These are phyloP conservation scores for Eolophus roseicapilla DNA, from an alignment of 2,113 vertebrate genomes.

Conservation along the genomic window DNA sequence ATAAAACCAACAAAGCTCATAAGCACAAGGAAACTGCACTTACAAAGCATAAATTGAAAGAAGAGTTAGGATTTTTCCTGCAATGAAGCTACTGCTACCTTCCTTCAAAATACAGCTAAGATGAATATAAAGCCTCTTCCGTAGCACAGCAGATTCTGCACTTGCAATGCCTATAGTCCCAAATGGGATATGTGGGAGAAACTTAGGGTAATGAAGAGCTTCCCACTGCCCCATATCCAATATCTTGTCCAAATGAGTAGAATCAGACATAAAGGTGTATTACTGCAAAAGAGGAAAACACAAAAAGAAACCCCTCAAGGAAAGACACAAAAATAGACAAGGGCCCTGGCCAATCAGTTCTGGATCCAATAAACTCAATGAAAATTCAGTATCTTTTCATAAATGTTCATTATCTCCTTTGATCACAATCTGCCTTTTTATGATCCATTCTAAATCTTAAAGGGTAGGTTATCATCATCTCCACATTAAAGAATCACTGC, in stretches of 20 bases:
- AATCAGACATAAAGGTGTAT: not conserved
- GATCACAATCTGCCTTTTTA: not conserved
- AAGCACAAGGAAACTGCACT: not conserved
- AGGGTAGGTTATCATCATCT: not conserved
- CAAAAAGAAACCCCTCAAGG: not conserved
- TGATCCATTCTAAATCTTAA: not conserved
- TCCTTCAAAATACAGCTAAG: not conserved
- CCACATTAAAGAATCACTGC: not conserved
- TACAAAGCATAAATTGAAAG: not conserved
- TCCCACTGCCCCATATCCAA: not conserved
- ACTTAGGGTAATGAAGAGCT: not conserved
- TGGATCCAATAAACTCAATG: not conserved
- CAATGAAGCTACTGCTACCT: not conserved
- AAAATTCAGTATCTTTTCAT: not conserved
- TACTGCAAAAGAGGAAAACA: not conserved
- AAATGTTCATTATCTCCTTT: constrained; percentile 1
- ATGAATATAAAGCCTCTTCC: not conserved
- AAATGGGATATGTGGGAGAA: rapidly evolving
- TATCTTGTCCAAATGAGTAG: not conserved
- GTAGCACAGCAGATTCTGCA: not conserved
- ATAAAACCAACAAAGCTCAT: not conserved
- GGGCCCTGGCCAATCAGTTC: not conserved
- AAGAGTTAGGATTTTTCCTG: not conserved
- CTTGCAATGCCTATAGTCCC: not conserved
- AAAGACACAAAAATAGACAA: not conserved